phyloP scores from a whole-genome alignment of 2,797 vertebrate genomes.

The Forpus xanthops region DNA sequence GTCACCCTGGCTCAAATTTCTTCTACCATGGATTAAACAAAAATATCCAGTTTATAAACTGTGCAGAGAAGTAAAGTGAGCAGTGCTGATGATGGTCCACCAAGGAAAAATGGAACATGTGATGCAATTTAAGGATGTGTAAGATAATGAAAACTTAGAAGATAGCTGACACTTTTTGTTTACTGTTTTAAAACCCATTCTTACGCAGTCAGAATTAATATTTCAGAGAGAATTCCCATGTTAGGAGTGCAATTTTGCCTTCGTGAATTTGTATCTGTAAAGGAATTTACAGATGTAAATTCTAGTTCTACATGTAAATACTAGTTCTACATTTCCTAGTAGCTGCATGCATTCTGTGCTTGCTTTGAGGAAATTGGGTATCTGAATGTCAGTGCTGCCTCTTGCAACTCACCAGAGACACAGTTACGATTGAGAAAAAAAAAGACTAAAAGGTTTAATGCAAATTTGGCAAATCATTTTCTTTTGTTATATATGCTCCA shows the following conservation, averaged over 20 bases:
- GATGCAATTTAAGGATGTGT: neutral
- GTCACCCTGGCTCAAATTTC: neutral
- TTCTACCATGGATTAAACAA: neutral
- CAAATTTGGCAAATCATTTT: neutral
- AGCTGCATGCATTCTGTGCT: neutral
- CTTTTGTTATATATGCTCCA: neutral
- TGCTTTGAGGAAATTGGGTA: neutral
- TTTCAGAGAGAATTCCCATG: neutral
- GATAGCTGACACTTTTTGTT: neutral
- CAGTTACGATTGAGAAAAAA: neutral
- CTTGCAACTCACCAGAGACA: neutral
- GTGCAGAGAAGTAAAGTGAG: neutral
- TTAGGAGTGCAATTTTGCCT: neutral
- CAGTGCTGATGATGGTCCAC: neutral
- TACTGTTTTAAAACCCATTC: neutral
- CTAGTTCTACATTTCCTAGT: neutral
- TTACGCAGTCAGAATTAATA: neutral
- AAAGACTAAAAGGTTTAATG: neutral
- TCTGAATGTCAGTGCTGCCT: neutral
- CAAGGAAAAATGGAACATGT: neutral
- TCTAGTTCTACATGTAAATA: neutral
- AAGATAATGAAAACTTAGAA: neutral
- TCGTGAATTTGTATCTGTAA: neutral
- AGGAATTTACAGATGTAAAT: neutral
- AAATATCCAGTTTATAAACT: neutral